phyloP scores from a whole-genome alignment of 2,888 invertebrate genomes.

The Adelognathus sp. region DNA sequence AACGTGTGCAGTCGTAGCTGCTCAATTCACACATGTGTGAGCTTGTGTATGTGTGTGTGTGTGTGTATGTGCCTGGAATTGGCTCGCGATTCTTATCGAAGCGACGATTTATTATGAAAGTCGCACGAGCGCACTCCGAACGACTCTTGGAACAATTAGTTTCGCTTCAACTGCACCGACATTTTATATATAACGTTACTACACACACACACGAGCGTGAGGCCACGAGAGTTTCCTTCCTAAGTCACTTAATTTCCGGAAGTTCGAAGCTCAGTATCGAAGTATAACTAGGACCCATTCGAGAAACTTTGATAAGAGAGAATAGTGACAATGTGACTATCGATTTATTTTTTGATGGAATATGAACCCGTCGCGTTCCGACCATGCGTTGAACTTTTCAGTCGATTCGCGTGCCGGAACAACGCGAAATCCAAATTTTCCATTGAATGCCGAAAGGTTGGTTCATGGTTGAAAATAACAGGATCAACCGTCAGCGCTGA shows the following conservation, averaged over 20 bases:
- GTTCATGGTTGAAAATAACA: no score
- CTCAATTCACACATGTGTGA: background rate
- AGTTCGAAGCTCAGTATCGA: background rate
- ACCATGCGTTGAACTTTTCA: no score
- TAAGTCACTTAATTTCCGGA: constrained; percentile 32
- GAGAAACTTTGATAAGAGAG: background rate
- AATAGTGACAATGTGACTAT: no score
- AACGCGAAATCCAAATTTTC: no score
- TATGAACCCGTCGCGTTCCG: no score
- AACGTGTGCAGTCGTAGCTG: constrained; percentile 12
- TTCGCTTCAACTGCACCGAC: constrained; percentile 13
- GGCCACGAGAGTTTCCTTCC: constrained; percentile 6
- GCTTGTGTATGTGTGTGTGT: background rate
- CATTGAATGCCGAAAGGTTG: no score
- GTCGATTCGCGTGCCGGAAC: no score
- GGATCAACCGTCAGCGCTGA: no score
- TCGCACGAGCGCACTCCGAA: constrained; percentile 5
- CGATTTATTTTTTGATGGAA: no score
- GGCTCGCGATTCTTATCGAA: constrained; percentile 41
- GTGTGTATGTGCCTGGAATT: constrained; percentile 20
- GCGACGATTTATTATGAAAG: constrained; percentile 38
- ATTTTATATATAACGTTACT: constrained; percentile 1
- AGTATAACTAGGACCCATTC: background rate
- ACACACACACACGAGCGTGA: background rate
- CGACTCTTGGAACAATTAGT: constrained; percentile 39